phyloP scores from a whole-genome alignment of 1,140 invertebrate species.

The Euwallacea fornicatus region DNA sequence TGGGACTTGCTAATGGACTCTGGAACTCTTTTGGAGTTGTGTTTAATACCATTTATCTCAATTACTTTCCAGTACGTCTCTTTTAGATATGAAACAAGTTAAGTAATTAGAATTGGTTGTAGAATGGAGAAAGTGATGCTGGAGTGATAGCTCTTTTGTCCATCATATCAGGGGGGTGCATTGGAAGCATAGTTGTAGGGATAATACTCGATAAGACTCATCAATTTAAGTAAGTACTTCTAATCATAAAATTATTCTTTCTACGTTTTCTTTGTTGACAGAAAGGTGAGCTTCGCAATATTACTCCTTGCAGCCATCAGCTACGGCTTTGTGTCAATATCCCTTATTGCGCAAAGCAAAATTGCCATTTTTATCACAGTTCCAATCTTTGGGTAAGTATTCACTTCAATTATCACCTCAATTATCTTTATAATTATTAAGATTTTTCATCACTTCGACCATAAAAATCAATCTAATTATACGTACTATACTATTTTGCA shows the following conservation, averaged over 20 bases:
- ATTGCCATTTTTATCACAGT: constrained; percentile 37
- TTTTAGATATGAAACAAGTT: not conserved
- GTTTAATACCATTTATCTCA: constrained; percentile 42
- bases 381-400: constrained; percentile 41
- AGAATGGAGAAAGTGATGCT: constrained; percentile 41
- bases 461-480: not conserved
- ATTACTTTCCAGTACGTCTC: constrained; percentile 47
- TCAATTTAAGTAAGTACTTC: constrained; percentile 44
- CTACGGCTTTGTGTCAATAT: constrained; percentile 19
- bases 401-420: too few relatives aligned
- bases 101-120: constrained; percentile 20
- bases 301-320: constrained; percentile 21
- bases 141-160: constrained; percentile 41
- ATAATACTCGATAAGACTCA: constrained; percentile 47
- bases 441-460: not conserved
- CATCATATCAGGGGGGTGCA: constrained; percentile 44
- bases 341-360: constrained; percentile 24
- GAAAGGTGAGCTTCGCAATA: constrained; percentile 29
- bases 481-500: constrained; percentile 27
- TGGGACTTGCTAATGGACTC: constrained; percentile 42
- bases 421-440: too few relatives aligned
- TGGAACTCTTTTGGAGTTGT: constrained; percentile 45
- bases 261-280: not conserved
- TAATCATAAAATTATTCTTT: not conserved
- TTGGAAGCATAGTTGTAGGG: constrained; percentile 46